Base-by-base conservation (phyloP, 2,113 vertebrate species). In the Catagonus wagneri region DNA sequence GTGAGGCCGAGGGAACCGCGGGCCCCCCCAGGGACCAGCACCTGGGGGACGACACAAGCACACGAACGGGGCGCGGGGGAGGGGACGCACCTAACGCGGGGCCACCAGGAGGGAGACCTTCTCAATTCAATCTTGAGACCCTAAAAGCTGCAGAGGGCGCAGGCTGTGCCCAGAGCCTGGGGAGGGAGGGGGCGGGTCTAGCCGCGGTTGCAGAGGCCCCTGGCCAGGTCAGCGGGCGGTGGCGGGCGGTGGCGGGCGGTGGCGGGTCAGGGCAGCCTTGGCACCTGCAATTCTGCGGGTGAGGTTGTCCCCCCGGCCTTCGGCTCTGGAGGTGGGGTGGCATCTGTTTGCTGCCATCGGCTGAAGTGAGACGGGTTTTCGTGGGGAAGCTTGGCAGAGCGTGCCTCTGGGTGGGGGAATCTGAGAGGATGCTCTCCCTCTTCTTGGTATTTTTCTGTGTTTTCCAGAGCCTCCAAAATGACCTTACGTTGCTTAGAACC, bases 251-350 rank as follows among this genome's bases (percentile, higher is more conserved):
- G 15, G 56, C n/a, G n/a, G n/a, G n/a, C n/a, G n/a, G n/a, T n/a
- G n/a, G n/a, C n/a, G n/a, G n/a, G n/a, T 7, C 60, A 19, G 61
- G 61, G 61, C 29, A 29, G 50, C 23, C 15, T 2, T 4, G 54
- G 60, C 50, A 25, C 34, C 29, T 34, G n/a, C 2, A n/a, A 25
- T 13, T 6, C 60, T 58, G 60, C 19, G 0, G 0, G 16, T 1
- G 50, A 75, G 44, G 12, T 1, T 5, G 76, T 58, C 6, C 4
- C 58, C 22, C 2, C 11, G 78, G 80, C 32, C 36, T 60, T 34
- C 7, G 13, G 83, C 56, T 23, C 27, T 22, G 84, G 7, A 6
- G 23, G 20, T 39, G 65, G 34, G 60, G 0, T 12, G 34, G 34
- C 32, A 7, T 32, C 69, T 19, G 68, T 27, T 23, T 25, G 50